These are phyloP conservation scores for Mesopsocus fuscifrons DNA, from an alignment of 2,888 invertebrate genomes.

Conservation along the genomic window DNA sequence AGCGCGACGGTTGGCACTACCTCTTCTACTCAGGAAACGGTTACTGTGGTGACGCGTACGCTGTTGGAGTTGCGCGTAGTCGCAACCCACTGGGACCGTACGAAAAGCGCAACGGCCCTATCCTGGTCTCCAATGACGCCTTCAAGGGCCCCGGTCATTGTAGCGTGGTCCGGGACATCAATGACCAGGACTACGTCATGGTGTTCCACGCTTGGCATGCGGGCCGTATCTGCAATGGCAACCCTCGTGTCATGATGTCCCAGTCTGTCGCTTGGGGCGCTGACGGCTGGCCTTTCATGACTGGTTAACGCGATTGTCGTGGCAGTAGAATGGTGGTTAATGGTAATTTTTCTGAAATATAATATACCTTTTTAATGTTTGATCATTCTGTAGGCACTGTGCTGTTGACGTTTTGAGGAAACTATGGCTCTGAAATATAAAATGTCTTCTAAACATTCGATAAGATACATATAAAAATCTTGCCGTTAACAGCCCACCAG, in stretches of 20 bases:
- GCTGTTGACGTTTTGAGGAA: too few relatives aligned
- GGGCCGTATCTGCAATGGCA: not conserved
- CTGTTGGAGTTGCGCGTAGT: not conserved
- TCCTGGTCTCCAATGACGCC: not conserved
- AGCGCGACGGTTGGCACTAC: not conserved
- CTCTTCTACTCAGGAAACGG: slow-evolving; percentile 4
- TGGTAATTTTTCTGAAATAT: too few relatives aligned
- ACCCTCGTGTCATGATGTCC: not conserved
- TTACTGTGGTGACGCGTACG: not conserved
- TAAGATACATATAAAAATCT: too few relatives aligned
- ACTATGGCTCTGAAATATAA: too few relatives aligned
- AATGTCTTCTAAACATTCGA: too few relatives aligned
- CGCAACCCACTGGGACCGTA: not conserved
- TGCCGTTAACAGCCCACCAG: too few relatives aligned
- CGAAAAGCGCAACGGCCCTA: not conserved
- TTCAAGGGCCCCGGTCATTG: not conserved
- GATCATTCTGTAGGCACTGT: too few relatives aligned
- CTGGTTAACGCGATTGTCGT: too few relatives aligned
- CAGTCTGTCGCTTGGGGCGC: not conserved
- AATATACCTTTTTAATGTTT: too few relatives aligned
- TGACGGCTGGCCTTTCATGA: not conserved
- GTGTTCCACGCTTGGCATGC: slow-evolving; percentile 1
- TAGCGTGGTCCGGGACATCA: not conserved
- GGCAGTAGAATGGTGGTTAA: too few relatives aligned
- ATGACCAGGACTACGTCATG: not conserved